Evolutionary conservation across 2,888 invertebrate species (phyloP).

Genomic region (Chloroclysta siterata): DNA sequence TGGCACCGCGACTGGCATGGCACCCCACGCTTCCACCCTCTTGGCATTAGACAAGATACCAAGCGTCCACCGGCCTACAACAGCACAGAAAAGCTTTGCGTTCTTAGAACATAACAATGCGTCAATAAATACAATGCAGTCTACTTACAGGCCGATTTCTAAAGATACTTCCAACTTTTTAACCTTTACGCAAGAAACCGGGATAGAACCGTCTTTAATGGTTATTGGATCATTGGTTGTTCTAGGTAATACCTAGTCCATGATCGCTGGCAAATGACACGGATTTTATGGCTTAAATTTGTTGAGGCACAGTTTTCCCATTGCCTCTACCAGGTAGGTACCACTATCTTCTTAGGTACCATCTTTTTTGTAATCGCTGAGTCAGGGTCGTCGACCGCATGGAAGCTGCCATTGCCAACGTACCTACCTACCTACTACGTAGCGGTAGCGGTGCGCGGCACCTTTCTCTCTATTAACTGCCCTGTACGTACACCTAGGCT

Average conservation of each 20-base stretch:
- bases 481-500: too few relatives aligned
- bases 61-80: conserved; percentile 30
- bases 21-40: conserved; percentile 49
- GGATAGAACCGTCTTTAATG: conserved; percentile 11
- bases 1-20: conserved; percentile 41
- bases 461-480: too few relatives aligned
- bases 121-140: conserved; percentile 33
- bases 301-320: conserved; percentile 34
- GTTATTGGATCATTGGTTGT: conserved; percentile 30
- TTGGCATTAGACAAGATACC: conserved; percentile 39
- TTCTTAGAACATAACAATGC: conserved; percentile 45
- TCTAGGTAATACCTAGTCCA: conserved; percentile 18
- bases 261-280: conserved; percentile 27
- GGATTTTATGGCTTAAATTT: conserved; percentile 35
- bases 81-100: conserved; percentile 31
- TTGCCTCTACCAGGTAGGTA: conserved; percentile 47
- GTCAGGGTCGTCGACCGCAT: conserved; percentile 76
- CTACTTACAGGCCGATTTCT: conserved; percentile 40
- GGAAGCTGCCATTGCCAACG: conserved; percentile 73
- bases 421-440: conserved; percentile 72
- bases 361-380: conserved; percentile 79
- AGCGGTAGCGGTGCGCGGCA: too few relatives aligned
- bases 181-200: conserved; percentile 38
- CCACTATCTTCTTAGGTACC: conserved; percentile 58
- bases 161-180: conserved; percentile 36